Evolutionary conservation across 2,888 invertebrate species (phyloP), one percentile per base, ranked within the genome.

Genomic region (Teleiodes luculella): DNA sequence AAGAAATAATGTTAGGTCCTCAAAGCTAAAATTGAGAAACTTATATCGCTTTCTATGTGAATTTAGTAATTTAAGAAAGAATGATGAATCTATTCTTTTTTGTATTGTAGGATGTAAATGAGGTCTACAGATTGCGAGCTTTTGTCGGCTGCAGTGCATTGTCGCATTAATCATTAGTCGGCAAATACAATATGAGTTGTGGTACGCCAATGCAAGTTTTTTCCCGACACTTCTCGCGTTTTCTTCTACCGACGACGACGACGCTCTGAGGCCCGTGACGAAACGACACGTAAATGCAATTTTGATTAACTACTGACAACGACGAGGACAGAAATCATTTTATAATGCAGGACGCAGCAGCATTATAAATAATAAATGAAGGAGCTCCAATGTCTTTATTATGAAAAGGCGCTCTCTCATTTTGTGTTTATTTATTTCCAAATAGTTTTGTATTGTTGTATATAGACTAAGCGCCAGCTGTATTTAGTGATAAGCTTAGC

Each of bases 201-300:
- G 66, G 70, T 67, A 76, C 76, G 71, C 69, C 64, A 66, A 66
- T 66, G 70, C 71, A 72, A 70, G 55, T 83, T 86, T 86, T 78
- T 78, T 64, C 64, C 46, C 51, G 53, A 24, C 61, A 62, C 54
- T 3, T 24, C 24, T 24, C 24, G 24, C 24, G 58, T 62, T n/a
- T n/a, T n/a, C n/a, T n/a, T n/a, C n/a, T n/a, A n/a, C n/a, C 60
- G 63, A 52, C 56, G 61, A 57, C 56, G n/a, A n/a, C 59, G 37
- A 50, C 14, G 62, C 60, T 63, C 60, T 61, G 68, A 64, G 68
- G 64, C 73, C 72, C 80, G 80, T 82, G 83, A 81, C 83, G 74
- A 80, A 82, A 76, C 65, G 72, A 74, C 74, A 69, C 71, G 43
- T 85, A 86, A 88, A 57, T 87, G 83, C 80, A 85, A 81, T 85